Evolutionary conservation across 1,140 invertebrate species (phyloP), one percentile per base, ranked within the genome.

Genomic region (Proctacanthus coquilletti): DNA sequence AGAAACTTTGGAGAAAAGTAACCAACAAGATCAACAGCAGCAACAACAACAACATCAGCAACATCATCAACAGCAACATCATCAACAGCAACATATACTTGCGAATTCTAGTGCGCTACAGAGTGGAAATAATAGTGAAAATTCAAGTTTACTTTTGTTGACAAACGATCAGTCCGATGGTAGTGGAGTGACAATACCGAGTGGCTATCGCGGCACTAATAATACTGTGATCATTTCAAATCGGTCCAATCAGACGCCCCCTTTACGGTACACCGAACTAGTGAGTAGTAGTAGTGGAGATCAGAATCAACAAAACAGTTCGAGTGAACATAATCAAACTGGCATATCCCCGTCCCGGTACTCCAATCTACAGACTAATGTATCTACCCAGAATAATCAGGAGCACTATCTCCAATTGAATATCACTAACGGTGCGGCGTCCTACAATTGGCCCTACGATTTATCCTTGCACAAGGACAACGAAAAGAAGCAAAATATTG

Each of bases 221-320:
- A 50, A 52, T 42, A 47, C 50, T 14, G 55, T 58, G 36, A 57
- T 57, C 23, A 52, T 49, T 9, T 27, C 23, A 27, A 27, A 27
- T 27, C 23, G 23, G 23, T 27, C 23, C 8, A 27, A 13, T 27
- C 8, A 27, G 8, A n/a, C n/a, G n/a, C n/a, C n/a, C n/a, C n/a
- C n/a, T n/a, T n/a, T n/a, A n/a, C 23, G 23, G 8, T 27, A 27
- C 13, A 27, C 13, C 23, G 23, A 27, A 27, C 23, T 27, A 46
- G 23, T 46, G 18, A 57, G 52, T 40, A 52, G 51, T 46, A 48
- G 45, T 21, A 51, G 52, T 21, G 48, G 51, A 31, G 44, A 40
- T 14, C 42, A 42, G 14, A 17, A 44, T 17, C 39, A 44, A 14
- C 36, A 49, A 5, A n/a, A n/a, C n/a, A n/a, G n/a, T n/a, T n/a